Conservation (phyloP, 2,797 vertebrate genomes). For the Schizopygopsis malacanthus region DNA sequence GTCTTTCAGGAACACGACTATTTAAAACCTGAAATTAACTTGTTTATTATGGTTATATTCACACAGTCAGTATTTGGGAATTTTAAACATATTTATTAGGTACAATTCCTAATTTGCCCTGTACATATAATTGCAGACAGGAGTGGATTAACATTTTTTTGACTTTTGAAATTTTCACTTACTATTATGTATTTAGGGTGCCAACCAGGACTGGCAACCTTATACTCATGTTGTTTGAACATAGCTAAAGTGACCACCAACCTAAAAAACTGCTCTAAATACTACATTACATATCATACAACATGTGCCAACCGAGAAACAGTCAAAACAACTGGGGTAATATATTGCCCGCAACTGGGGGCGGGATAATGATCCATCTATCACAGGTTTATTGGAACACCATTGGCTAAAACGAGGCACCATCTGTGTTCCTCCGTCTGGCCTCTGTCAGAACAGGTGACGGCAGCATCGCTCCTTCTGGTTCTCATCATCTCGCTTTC, state of each 20-base stretch:
- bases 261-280: neutral
- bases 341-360: conserved; percentile 24
- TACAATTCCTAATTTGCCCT: neutral
- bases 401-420: conserved; percentile 43
- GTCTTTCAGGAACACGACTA: conserved; percentile 41
- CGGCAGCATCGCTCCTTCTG: conserved; percentile 54
- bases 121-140: neutral
- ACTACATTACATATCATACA: conserved; percentile 48
- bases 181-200: neutral
- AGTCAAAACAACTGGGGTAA: conserved; percentile 23
- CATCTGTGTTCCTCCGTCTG: conserved; percentile 59
- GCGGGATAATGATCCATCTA: conserved; percentile 50
- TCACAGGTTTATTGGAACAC: conserved; percentile 48
- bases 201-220: neutral
- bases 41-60: neutral
- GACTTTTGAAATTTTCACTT: neutral
- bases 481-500: conserved; percentile 40
- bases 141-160: neutral
- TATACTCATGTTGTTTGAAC: neutral
- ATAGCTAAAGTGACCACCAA: conserved; percentile 9
- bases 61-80: neutral
- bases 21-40: conserved; percentile 37
- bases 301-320: conserved; percentile 33
- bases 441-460: conserved; percentile 54
- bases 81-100: neutral